These are phyloP conservation scores for Sebastes fasciatus DNA, from an alignment of 2,113 vertebrate species.

Conservation along the genomic window DNA sequence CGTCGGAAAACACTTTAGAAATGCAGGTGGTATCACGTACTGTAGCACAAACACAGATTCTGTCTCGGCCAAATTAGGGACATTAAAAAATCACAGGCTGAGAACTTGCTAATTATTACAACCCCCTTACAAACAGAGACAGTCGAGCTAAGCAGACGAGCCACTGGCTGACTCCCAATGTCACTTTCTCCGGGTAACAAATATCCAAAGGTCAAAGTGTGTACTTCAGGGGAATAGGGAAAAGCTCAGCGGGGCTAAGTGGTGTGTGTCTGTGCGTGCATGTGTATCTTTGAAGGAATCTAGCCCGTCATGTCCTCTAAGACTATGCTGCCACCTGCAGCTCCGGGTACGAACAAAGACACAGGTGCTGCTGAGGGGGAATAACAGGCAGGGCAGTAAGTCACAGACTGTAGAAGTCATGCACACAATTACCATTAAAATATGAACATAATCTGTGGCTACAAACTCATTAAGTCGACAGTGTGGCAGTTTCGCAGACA, in stretches of 20 bases:
- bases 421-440: conserved; percentile 34
- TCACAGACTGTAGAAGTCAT: conserved; percentile 37
- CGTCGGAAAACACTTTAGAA: conserved; percentile 71
- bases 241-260: conserved; percentile 75
- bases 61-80: conserved; percentile 79
- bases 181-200: conserved; percentile 84
- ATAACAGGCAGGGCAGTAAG: conserved; percentile 25
- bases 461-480: conserved; percentile 16
- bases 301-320: conserved; percentile 75
- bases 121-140: conserved; percentile 78
- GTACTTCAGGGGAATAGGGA: conserved; percentile 72
- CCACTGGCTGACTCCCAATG: conserved; percentile 82
- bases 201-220: conserved; percentile 88
- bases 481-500: neutral
- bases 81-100: conserved; percentile 71
- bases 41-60: conserved; percentile 77
- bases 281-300: conserved; percentile 70
- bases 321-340: conserved; percentile 84
- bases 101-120: conserved; percentile 86
- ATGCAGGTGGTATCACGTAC: conserved; percentile 74
- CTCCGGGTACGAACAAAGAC: conserved; percentile 76
- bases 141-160: conserved; percentile 71
- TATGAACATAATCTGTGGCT: conserved; percentile 15
- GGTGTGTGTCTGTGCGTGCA: conserved; percentile 62
- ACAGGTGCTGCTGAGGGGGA: conserved; percentile 33